Evolutionary conservation across 1,140 invertebrate genomes (phyloP), one percentile per base, ranked within the genome.

Genomic region (Drosophila micromelanica): DNA sequence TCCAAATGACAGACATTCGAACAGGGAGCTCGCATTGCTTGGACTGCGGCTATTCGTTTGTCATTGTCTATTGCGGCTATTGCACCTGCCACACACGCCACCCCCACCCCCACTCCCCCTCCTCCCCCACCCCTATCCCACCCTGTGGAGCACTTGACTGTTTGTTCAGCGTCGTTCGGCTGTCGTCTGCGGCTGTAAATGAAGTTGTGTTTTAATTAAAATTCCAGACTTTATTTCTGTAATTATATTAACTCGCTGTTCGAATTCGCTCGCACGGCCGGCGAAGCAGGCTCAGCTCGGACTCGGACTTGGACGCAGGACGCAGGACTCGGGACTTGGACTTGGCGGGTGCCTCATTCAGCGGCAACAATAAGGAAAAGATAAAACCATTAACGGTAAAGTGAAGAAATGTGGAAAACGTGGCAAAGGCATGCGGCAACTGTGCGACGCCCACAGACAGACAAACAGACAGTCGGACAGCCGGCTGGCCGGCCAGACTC

Each of bases 161-260:
- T 70, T 63, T 55, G 67, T 54, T 61, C 56, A 48, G 46, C 57
- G 63, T 48, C 57, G 63, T 48, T 59, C 65, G 52, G 8, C 56
- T 85, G 76, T 80, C 78, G 82, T 87, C 82, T 86, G 82, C 76
- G 82, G 82, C 82, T 86, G 82, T 86, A 86, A 87, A 87, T 90
- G 85, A 85, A 90, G 85, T 90, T 90, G 86, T 86, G 78, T 81
- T 90, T 90, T 90, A 90, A 90, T 90, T 90, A 90, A 90, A 90
- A 90, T 90, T 90, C 86, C 86, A 90, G 86, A 90, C 81, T 90
- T 90, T 90, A 90, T 90, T 86, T 90, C 87, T 90, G 81, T 90
- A 90, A 90, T 90, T 90, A 90, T 87, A 90, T 90, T 90, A 90
- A 90, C 78, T 90, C 81, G 72, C 81, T 82, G 73, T 80, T 81